A percentile compares a stretch with the other conserved stretches of the same genome.
Evolutionary conservation across 2,888 invertebrate genomes (phyloP).

Genomic region (Chymomyza procnemis): DNA sequence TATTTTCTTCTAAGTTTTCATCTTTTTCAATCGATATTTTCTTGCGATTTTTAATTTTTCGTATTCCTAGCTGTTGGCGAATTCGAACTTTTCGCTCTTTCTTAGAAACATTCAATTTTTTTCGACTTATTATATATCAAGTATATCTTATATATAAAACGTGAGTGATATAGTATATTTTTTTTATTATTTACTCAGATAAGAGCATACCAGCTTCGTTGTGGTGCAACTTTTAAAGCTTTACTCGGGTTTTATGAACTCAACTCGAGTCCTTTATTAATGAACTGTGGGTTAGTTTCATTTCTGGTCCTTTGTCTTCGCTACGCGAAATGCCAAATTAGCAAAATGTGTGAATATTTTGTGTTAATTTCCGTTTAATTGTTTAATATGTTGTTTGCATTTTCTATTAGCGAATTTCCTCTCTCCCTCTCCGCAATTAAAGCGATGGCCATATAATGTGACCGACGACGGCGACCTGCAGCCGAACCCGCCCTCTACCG

Average conservation of each 20-base stretch:
- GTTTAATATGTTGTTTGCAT: conserved; percentile 69
- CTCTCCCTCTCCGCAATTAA: conserved; percentile 33
- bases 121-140: too few species aligned
- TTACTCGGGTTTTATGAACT: conserved; percentile 25
- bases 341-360: conserved; percentile 57
- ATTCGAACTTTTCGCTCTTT: too few species aligned
- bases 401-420: conserved; percentile 60
- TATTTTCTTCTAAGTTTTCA: too few species aligned
- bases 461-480: too few species aligned
- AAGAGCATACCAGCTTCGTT: neutral
- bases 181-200: neutral
- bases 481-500: neutral
- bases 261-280: conserved; percentile 34
- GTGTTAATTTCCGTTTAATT: conserved; percentile 69
- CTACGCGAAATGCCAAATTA: conserved; percentile 36
- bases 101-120: too few species aligned
- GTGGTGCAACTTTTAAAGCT: neutral
- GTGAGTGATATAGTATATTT: too few species aligned
- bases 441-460: neutral
- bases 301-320: neutral
- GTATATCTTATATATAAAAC: too few species aligned
- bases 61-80: too few species aligned
- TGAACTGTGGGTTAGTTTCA: conserved; percentile 31
- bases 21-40: too few species aligned
- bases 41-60: too few species aligned